These are phyloP conservation scores for Leptosomus discolor DNA, from an alignment of 2,113 vertebrate genomes.

Conservation along the genomic window DNA sequence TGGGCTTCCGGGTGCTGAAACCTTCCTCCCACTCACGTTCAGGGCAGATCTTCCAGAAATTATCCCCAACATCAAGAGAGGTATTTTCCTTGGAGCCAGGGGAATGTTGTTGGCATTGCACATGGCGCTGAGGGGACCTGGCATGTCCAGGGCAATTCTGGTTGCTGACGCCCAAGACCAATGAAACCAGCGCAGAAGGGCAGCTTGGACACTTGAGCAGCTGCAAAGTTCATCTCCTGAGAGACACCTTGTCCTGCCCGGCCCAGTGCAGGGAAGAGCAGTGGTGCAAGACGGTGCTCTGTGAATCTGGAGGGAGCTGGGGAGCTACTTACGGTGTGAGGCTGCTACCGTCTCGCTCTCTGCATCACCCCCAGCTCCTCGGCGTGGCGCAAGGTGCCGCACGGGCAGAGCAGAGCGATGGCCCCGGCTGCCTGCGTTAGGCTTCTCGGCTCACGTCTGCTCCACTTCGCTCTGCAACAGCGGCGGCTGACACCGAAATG, in stretches of 20 bases:
- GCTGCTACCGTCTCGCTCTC: accelerated
- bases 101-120: background rate
- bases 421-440: background rate
- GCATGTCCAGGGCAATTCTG: background rate
- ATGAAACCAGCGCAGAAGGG: background rate
- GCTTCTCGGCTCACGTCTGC: background rate
- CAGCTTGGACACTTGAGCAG: background rate
- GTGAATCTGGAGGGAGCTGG: background rate
- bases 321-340: accelerated
- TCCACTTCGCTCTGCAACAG: background rate
- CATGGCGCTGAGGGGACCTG: accelerated
- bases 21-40: background rate
- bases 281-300: background rate
- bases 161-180: background rate
- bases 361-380: background rate
- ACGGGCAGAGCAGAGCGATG: accelerated
- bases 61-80: background rate
- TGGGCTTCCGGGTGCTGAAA: background rate
- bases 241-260: background rate
- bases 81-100: accelerated
- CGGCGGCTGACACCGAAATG: background rate
- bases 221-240: background rate
- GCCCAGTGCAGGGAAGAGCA: background rate
- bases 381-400: accelerated
- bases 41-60: background rate